Percentiles rank a stretch among this genome's conserved stretches.
Evolutionary conservation across 1,140 invertebrate species (phyloP).

Genomic region (Brachionus angularis): DNA sequence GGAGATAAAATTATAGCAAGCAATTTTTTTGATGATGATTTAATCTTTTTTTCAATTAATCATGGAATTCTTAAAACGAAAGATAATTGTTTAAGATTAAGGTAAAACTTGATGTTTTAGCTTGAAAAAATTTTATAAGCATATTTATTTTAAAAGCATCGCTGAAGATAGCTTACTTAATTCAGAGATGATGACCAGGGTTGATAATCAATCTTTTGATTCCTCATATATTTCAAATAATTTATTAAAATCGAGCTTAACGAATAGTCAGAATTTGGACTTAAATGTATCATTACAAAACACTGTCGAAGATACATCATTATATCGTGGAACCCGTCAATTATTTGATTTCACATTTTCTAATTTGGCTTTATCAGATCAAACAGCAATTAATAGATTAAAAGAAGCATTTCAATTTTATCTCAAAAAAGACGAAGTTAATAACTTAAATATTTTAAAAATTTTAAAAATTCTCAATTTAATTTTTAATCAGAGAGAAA

Average conservation of each 20-base stretch:
- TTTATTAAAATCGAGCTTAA: conserved; percentile 1
- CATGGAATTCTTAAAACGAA: conserved; percentile 32
- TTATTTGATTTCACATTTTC: conserved; percentile 40
- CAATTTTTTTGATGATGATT: conserved; percentile 31
- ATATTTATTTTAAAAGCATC: too few species aligned
- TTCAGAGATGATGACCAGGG: too few species aligned
- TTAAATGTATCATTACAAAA: conserved; percentile 29
- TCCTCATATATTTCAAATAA: too few species aligned
- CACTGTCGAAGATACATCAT: conserved; percentile 1
- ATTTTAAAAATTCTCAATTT: not conserved
- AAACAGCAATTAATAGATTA: not conserved
- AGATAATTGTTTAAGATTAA: conserved; percentile 21
- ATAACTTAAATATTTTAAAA: not conserved
- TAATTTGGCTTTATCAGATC: not conserved
- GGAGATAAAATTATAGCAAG: conserved; percentile 33
- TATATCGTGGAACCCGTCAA: not conserved
- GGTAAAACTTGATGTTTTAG: too few species aligned
- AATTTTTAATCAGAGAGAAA: conserved; percentile 18
- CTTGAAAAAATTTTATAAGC: too few species aligned
- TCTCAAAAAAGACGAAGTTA: conserved; percentile 41
- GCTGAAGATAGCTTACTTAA: conserved; percentile 34
- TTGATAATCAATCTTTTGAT: too few species aligned
- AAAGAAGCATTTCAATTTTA: conserved; percentile 40
- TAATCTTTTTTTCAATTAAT: conserved; percentile 36
- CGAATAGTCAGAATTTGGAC: not conserved